Evolutionary conservation across 1,140 invertebrate species (phyloP).

Genomic region (Apolygus lucorum): DNA sequence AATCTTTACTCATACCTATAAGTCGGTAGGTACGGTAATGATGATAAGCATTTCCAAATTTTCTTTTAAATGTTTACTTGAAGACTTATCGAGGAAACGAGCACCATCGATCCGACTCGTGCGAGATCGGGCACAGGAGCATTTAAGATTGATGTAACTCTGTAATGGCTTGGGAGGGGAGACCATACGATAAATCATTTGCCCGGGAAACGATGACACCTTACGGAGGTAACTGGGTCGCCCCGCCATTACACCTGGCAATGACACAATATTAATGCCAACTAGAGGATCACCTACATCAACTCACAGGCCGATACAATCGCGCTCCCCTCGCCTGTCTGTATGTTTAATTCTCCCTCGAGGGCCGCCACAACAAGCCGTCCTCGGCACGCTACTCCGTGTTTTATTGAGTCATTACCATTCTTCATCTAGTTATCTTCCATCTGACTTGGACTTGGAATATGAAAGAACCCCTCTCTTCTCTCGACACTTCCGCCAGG

Average conservation of each 20-base stretch:
- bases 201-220: too few relatives aligned
- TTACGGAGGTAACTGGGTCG: not conserved
- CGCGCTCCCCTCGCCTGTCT: not conserved
- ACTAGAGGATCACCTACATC: not conserved
- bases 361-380: not conserved
- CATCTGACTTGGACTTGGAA: not conserved
- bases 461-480: not conserved
- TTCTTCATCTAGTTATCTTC: not conserved
- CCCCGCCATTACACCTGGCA: not conserved
- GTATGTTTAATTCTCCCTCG: not conserved
- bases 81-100: too few relatives aligned
- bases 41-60: too few relatives aligned
- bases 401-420: not conserved
- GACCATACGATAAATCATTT: too few relatives aligned
- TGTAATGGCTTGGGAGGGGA: too few relatives aligned
- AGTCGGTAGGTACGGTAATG: too few relatives aligned
- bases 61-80: too few relatives aligned
- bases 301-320: not conserved
- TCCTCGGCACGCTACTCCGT: not conserved
- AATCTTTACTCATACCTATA: too few relatives aligned
- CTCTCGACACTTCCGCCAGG: not conserved
- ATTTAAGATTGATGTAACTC: too few relatives aligned
- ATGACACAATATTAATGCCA: not conserved
- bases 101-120: too few relatives aligned
- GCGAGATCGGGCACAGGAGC: too few relatives aligned